Percentiles rank a stretch among this genome's conserved stretches.
Conservation (phyloP, 2,797 vertebrate genomes). For the Sebastes paucispinis region DNA sequence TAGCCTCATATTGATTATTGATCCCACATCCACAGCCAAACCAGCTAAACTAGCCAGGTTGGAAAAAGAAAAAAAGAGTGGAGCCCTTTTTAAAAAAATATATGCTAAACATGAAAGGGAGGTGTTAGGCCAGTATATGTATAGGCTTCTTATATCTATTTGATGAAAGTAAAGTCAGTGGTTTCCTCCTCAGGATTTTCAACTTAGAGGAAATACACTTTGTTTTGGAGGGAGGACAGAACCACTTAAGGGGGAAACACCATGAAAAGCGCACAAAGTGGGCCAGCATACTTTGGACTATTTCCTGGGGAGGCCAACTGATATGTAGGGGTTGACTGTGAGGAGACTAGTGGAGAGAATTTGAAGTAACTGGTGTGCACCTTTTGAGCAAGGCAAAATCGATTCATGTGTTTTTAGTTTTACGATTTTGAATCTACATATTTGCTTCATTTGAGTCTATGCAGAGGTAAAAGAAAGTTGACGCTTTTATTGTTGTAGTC, state of each 20-base stretch:
- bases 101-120: constrained; percentile 5
- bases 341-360: background rate
- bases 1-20: constrained; percentile 48
- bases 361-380: background rate
- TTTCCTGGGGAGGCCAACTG: constrained; percentile 24
- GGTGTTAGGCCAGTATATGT: background rate
- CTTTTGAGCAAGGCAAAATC: constrained; percentile 40
- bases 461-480: no score
- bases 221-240: constrained; percentile 47
- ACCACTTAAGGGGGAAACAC: constrained; percentile 50
- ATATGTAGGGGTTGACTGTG: constrained; percentile 3
- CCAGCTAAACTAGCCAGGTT: background rate
- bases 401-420: rapidly evolving
- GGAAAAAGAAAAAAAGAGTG: background rate
- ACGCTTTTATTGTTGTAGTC: no score
- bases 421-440: no score
- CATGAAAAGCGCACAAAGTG: constrained; percentile 21
- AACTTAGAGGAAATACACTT: constrained; percentile 37
- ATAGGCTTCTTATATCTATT: constrained; percentile 31
- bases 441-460: no score
- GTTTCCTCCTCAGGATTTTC: constrained; percentile 45
- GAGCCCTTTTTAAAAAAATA: background rate
- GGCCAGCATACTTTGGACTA: constrained; percentile 35
- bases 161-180: constrained; percentile 51
- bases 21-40: constrained; percentile 23